Evolutionary conservation across 2,113 vertebrate genomes (phyloP), one percentile per base, ranked within the genome.

Genomic region (Odocoileus virginianus): DNA sequence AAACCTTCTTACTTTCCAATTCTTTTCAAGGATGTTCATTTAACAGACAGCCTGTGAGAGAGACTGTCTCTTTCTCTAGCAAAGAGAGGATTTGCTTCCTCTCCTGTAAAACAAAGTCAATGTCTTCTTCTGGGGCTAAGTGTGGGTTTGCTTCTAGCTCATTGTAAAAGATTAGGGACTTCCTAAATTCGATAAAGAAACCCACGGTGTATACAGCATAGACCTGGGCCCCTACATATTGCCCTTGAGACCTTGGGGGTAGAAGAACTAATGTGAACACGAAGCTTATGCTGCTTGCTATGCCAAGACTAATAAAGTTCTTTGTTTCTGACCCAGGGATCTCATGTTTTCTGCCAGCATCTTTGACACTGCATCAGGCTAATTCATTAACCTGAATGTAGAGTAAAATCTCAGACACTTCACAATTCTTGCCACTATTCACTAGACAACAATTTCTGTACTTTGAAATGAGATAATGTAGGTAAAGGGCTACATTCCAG

Each of bases 21-120:
- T 60, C 17, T 83, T 92, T 92, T 95, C 16, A 94, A 94, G 36
- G 40, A 21, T 87, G 14, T 91, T 91, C 67, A 11, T 61, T 7
- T n/a, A 45, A 36, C 19, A 89, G 89, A 74, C 10, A 67, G 15
- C 21, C 17, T 83, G 33, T 71, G 33, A 88, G 47, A 64, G 11
- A 33, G 15, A 43, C 36, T 36, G 1, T 86, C 7, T 81, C 13
- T 27, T 86, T 88, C 7, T 91, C 54, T 15, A n/a, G 28, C 1
- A 81, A 64, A 67, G 13, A 2, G 5, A 9, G 55, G 15, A 50
- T 92, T 95, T 91, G 10, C 71, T 78, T 60, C 79, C 47, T n/a
- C 1, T 54, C 27, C 25, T 36, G 14, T 54, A 54, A 87, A 78
- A 84, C 89, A 60, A 54, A 60, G 45, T 54, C 55, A 91, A 33